A percentile compares a stretch with the other conserved stretches of the same genome.
Evolutionary conservation across 2,113 vertebrate genomes (phyloP).

Genomic region (Passer domesticus): DNA sequence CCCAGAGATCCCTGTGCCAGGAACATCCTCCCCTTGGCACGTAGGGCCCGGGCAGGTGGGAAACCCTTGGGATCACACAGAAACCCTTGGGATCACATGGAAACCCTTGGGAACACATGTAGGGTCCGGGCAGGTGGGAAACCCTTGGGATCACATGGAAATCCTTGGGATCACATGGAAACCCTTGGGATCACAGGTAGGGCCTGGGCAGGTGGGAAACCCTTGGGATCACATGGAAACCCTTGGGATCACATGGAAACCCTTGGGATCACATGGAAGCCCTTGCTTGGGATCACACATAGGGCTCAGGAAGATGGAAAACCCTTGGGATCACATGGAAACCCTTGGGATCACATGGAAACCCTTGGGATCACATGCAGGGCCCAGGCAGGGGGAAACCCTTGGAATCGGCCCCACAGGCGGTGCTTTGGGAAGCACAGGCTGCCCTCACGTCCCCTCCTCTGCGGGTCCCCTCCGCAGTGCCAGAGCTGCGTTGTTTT

Average conservation of each 20-base stretch:
- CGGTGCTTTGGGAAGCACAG: background rate
- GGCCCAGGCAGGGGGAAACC: background rate
- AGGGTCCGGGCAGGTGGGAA: background rate
- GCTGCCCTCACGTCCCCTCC: background rate
- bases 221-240: too few species aligned
- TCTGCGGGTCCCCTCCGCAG: rapidly evolving
- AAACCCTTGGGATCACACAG: background rate
- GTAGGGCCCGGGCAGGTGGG: background rate
- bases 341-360: too few species aligned
- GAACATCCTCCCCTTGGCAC: background rate
- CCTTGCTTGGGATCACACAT: too few species aligned
- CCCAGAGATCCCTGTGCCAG: background rate
- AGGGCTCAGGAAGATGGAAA: too few species aligned
- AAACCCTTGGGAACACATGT: too few species aligned
- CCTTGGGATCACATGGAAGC: too few species aligned
- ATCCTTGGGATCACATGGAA: too few species aligned
- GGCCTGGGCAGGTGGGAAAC: too few species aligned
- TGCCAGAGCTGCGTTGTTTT: background rate
- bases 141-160: background rate
- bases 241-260: too few species aligned
- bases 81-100: background rate
- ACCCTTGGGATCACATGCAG: too few species aligned
- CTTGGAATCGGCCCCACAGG: background rate
- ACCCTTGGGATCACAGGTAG: too few species aligned
- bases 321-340: too few species aligned